phyloP scores from a whole-genome alignment of 2,888 invertebrate species.

The Oithona nana region DNA sequence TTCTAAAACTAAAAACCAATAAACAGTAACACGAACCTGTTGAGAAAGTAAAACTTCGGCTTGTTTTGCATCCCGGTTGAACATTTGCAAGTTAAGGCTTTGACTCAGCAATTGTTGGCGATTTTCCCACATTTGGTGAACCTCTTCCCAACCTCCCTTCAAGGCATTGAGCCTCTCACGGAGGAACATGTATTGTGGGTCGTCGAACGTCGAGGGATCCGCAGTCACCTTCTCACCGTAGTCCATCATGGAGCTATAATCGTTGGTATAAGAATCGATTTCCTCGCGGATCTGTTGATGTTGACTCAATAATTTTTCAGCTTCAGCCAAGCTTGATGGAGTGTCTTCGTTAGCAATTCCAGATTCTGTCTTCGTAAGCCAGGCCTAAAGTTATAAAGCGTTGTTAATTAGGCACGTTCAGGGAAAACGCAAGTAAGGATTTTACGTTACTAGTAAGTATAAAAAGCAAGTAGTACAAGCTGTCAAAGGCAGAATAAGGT shows the following conservation, averaged over 20 bases:
- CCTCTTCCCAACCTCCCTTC: conserved; percentile 96
- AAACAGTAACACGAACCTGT: too few species aligned
- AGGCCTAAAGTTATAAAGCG: too few species aligned
- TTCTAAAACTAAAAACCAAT: too few species aligned
- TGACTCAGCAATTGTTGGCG: conserved; percentile 82
- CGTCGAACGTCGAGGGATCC: conserved; percentile 69
- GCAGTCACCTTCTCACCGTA: conserved; percentile 61
- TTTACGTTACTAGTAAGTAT: too few species aligned
- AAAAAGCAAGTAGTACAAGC: too few species aligned
- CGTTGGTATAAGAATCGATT: conserved; percentile 95
- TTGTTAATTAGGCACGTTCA: too few species aligned
- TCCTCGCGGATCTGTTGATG: conserved; percentile 97
- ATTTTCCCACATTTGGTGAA: conserved; percentile 99
- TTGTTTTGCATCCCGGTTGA: conserved; percentile 90
- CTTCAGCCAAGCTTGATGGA: conserved; percentile 78
- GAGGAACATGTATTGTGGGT: conserved; percentile 99
- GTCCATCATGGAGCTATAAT: conserved; percentile 98
- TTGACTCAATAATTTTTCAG: conserved; percentile 80
- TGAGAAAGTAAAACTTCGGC: conserved; percentile 92
- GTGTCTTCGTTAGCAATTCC: conserved; percentile 94
- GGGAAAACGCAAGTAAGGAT: too few species aligned
- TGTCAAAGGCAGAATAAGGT: too few species aligned
- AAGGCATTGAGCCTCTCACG: conserved; percentile 90
- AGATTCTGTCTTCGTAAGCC: conserved; percentile 98
- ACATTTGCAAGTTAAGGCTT: conserved; percentile 80